phyloP scores from a whole-genome alignment of 2,888 invertebrate species.

The Drosophila sordidula region DNA sequence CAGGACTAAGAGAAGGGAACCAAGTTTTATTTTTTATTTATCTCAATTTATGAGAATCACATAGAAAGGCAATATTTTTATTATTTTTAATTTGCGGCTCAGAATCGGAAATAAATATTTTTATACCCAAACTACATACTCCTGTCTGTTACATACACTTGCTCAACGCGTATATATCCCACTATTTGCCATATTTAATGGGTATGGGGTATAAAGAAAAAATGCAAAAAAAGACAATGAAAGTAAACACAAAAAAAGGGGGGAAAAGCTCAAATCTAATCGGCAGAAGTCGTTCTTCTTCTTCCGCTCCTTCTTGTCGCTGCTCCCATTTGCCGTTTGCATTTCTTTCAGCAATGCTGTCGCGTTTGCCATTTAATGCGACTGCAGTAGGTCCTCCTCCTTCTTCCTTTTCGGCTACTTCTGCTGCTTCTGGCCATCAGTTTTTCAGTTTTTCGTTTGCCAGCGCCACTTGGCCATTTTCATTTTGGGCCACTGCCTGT shows the following conservation, averaged over 20 bases:
- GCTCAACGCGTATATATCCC: not conserved
- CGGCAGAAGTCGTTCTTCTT: constrained; percentile 41
- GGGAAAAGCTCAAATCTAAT: constrained; percentile 44
- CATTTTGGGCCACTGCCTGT: constrained; percentile 53
- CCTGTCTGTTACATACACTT: not conserved
- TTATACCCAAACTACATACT: too few species aligned
- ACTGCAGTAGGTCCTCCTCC: constrained; percentile 41
- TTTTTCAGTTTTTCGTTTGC: constrained; percentile 51
- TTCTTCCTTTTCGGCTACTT: constrained; percentile 8
- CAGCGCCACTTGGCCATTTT: constrained; percentile 54
- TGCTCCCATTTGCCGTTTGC: constrained; percentile 24
- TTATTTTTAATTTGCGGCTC: not conserved
- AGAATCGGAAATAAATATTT: too few species aligned
- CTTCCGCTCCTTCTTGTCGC: constrained; percentile 1
- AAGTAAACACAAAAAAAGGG: not conserved
- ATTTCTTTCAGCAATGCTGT: constrained; percentile 33
- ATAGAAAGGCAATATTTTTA: not conserved
- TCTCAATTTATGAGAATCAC: not conserved
- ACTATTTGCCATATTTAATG: not conserved
- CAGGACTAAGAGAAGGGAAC: too few species aligned
- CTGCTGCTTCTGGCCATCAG: constrained; percentile 35
- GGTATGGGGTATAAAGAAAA: constrained; percentile 3
- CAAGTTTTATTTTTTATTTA: too few species aligned
- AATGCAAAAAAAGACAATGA: not conserved
- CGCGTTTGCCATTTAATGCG: constrained; percentile 58